A percentile compares a stretch with the other conserved stretches of the same genome.
phyloP scores from a whole-genome alignment of 2,797 vertebrate species.

The Anguilla anguilla region DNA sequence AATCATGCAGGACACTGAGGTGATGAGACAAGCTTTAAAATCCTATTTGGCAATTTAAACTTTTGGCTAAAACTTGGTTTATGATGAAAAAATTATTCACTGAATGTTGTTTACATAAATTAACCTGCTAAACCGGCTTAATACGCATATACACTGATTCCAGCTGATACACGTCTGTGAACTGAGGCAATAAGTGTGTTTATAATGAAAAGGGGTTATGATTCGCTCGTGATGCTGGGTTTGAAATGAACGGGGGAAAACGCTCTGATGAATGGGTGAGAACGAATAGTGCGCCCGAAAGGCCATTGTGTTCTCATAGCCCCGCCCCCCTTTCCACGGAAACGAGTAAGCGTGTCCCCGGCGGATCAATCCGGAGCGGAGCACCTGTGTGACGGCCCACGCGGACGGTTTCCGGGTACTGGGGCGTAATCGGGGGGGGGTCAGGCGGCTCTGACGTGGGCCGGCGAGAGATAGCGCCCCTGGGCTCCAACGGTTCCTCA shows the following conservation, averaged over 20 bases:
- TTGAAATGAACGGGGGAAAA: too few relatives aligned
- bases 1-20: not conserved
- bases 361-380: not conserved
- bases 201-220: not conserved
- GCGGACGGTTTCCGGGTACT: constrained; percentile 2
- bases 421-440: constrained; percentile 62
- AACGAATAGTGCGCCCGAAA: too few relatives aligned
- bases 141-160: not conserved
- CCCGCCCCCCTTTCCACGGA: not conserved
- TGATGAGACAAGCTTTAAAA: not conserved
- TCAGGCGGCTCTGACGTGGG: constrained; percentile 51
- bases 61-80: not conserved
- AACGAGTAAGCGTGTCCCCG: not conserved
- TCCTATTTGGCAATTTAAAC: not conserved
- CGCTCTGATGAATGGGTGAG: not conserved
- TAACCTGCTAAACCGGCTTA: not conserved
- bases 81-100: not conserved
- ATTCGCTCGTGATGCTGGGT: not conserved
- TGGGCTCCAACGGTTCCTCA: constrained; percentile 65
- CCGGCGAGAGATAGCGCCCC: constrained; percentile 60
- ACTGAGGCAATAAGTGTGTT: not conserved
- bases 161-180: not conserved
- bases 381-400: constrained; percentile 2
- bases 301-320: not conserved
- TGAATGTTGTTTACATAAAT: not conserved